Conservation (phyloP, 1,140 invertebrate species). For the Cylas formicarius region DNA sequence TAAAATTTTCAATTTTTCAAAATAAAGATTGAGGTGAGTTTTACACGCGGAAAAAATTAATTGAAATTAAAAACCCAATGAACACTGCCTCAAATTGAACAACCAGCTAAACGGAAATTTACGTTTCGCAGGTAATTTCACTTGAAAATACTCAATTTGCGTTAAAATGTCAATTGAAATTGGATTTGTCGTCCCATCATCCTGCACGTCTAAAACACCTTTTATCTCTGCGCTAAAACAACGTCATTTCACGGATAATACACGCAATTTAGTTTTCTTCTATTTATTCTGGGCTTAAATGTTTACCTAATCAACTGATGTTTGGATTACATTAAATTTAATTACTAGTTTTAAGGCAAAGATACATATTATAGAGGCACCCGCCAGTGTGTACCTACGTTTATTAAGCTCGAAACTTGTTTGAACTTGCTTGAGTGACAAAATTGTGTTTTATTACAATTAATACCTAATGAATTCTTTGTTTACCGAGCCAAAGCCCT, state of each 20-base stretch:
- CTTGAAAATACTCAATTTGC: too few relatives aligned
- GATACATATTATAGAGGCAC: slow-evolving; percentile 21
- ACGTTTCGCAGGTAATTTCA: too few relatives aligned
- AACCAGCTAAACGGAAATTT: too few relatives aligned
- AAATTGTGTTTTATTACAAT: slow-evolving; percentile 25
- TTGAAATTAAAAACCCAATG: too few relatives aligned
- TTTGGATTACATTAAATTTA: slow-evolving; percentile 32
- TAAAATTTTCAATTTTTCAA: too few relatives aligned
- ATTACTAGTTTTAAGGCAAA: slow-evolving; percentile 27
- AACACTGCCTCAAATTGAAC: too few relatives aligned
- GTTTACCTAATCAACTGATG: slow-evolving; percentile 30
- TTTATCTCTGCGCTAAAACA: too few relatives aligned
- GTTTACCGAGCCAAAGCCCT: slow-evolving; percentile 7
- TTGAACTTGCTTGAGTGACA: slow-evolving; percentile 25
- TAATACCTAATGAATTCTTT: slow-evolving; percentile 12
- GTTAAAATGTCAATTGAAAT: too few relatives aligned
- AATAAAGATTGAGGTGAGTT: too few relatives aligned
- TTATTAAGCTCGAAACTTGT: slow-evolving; percentile 27
- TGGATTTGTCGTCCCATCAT: too few relatives aligned
- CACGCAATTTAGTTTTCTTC: slow-evolving; percentile 23
- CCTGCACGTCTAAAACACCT: too few relatives aligned
- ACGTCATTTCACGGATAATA: slow-evolving; percentile 18
- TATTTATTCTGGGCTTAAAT: slow-evolving; percentile 26
- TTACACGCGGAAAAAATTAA: too few relatives aligned
- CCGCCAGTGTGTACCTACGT: slow-evolving; percentile 20